Conservation (phyloP, 2,797 vertebrate species). For the Urosaurus nigricauda region DNA sequence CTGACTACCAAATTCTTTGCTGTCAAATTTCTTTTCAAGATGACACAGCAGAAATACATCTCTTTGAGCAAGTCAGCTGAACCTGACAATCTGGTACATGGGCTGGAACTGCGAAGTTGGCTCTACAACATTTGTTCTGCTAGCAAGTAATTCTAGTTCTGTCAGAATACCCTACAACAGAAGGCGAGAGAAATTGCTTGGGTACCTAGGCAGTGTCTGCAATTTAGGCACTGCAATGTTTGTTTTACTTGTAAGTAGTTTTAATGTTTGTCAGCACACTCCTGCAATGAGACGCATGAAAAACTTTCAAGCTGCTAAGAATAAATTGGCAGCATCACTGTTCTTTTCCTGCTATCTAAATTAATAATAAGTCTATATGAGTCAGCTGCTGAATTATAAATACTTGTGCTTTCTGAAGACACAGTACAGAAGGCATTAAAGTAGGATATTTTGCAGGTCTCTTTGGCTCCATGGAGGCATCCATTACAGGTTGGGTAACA, state of each 20-base stretch:
- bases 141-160: neutral
- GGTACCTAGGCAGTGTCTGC: neutral
- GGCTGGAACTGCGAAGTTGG: neutral
- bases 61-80: constrained; percentile 15
- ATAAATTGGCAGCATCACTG: constrained; percentile 25
- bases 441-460: constrained; percentile 55
- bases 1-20: too few species aligned
- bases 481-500: constrained; percentile 54
- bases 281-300: constrained; percentile 22
- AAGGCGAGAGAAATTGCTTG: neutral
- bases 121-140: neutral
- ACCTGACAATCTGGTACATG: neutral
- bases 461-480: constrained; percentile 59
- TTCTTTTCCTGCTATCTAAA: constrained; percentile 45
- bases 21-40: neutral
- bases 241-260: constrained; percentile 12
- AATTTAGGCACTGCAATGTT: neutral
- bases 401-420: constrained; percentile 42
- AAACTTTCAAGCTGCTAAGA: constrained; percentile 39
- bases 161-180: neutral
- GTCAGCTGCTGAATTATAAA: constrained; percentile 56
- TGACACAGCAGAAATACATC: neutral
- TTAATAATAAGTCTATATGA: constrained; percentile 18
- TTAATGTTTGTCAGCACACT: neutral
- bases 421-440: constrained; percentile 58